Base-by-base conservation (phyloP, 1,140 invertebrate genomes). In the Panagrolaimus sp. region DNA sequence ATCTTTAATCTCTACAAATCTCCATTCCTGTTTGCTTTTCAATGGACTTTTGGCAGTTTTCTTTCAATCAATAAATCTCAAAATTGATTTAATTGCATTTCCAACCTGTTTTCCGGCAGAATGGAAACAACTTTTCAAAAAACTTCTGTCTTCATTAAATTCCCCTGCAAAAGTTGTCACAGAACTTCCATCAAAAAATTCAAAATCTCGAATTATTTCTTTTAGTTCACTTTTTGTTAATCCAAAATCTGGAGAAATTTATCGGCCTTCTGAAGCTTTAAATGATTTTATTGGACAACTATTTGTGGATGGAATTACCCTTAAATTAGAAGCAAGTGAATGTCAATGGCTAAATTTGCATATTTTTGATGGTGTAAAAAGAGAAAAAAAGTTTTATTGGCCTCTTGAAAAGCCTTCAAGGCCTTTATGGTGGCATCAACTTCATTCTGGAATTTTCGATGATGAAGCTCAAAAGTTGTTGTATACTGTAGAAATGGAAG, bases 231-330 rank as follows among this genome's bases (percentile, higher is more conserved):
- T 58, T 21, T 58, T 58, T 58, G 52, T 26, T 26, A 21, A 12
- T n/a, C 52, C 15, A 12, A 28, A 58, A 14, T 26, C 10, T 58
- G 14, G 28, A 4, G 14, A 58, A 58, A 14, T 58, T 28, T 58
- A 58, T 58, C 52, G 52, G 14, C 52, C 52, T 4, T 26, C 21
- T 21, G 52, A 58, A 58, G 52, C 52, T 12, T 58, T 58, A 14
- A 58, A 58, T 21, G 52, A 58, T 14, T 58, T 58, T 58, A 26
- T 58, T 21, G 52, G 21, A 10, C 52, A 58, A 26, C 10, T 58
- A n/a, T 58, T 21, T 21, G 21, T 21, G 1, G 52, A 58, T 58
- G 52, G 52, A 14, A 28, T 28, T 10, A 21, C 14, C 8, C 8
- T 58, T 12, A 14, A 24, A 58, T 21, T 58, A 4, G 32, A 38